Percentiles rank a stretch among this genome's conserved stretches.
These are phyloP conservation scores for Hyles euphorbiae DNA, from an alignment of 1,140 invertebrate species.

Conservation along the genomic window DNA sequence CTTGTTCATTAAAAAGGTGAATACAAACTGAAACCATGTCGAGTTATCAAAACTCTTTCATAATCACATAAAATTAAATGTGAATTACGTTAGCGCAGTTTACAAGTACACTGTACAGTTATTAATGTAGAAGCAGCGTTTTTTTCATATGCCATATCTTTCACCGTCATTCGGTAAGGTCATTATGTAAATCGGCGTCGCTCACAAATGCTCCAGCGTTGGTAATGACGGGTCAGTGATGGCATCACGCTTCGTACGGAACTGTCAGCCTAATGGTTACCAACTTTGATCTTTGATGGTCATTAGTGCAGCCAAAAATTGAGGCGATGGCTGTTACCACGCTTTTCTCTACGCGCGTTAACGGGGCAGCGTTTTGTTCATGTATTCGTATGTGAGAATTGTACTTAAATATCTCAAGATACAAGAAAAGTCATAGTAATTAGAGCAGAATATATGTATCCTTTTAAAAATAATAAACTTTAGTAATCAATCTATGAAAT, in stretches of 20 bases:
- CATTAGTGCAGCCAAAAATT: slow-evolving; percentile 2
- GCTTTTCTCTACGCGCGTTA: too few relatives aligned
- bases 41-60: background rate
- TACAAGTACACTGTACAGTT: too few relatives aligned
- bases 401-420: too few relatives aligned
- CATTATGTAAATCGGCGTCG: slow-evolving; percentile 47
- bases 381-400: too few relatives aligned
- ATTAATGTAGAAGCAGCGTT: background rate
- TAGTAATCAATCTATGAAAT: too few relatives aligned
- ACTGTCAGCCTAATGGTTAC: slow-evolving; percentile 25
- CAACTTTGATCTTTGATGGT: slow-evolving; percentile 18
- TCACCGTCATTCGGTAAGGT: slow-evolving; percentile 32
- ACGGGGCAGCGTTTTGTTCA: too few relatives aligned
- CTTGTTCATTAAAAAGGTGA: too few relatives aligned
- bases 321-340: too few relatives aligned
- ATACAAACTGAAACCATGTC: too few relatives aligned
- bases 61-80: background rate
- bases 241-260: slow-evolving; percentile 31
- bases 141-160: slow-evolving; percentile 24
- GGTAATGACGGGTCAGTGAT: slow-evolving; percentile 33
- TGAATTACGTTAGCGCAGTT: background rate
- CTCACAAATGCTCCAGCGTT: slow-evolving; percentile 11
- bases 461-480: too few relatives aligned
- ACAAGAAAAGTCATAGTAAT: too few relatives aligned
- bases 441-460: too few relatives aligned